These are phyloP conservation scores for Trissolcus brochymenae DNA, from an alignment of 2,888 invertebrate genomes.

Conservation along the genomic window DNA sequence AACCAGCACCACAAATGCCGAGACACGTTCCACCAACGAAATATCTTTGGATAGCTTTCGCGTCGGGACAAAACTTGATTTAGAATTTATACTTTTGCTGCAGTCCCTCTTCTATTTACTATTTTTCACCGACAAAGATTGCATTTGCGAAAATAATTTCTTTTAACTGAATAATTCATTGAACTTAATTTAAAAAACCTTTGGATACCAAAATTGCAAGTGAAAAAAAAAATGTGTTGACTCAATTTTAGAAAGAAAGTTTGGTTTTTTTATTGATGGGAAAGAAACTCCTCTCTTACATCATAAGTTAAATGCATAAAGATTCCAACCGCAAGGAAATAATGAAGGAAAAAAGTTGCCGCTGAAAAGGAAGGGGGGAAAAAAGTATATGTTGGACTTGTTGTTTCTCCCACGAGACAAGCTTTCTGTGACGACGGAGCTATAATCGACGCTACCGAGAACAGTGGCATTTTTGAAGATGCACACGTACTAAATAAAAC, in stretches of 20 bases:
- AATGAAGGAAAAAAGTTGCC: too few species aligned
- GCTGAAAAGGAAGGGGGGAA: too few species aligned
- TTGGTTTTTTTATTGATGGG: too few species aligned
- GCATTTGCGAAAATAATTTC: too few species aligned
- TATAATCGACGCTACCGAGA: constrained; percentile 44
- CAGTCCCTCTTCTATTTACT: constrained; percentile 56
- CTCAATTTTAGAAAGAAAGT: too few species aligned
- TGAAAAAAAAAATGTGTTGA: too few species aligned
- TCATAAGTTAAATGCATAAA: too few species aligned
- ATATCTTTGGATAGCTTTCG: constrained; percentile 60
- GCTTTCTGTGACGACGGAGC: constrained; percentile 37
- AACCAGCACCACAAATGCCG: constrained; percentile 69
- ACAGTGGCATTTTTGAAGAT: constrained; percentile 66
- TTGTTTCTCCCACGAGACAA: constrained; percentile 39
- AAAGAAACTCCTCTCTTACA: too few species aligned
- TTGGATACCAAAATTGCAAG: too few species aligned
- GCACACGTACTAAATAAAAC: constrained; percentile 72
- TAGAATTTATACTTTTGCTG: constrained; percentile 57
- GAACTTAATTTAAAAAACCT: too few species aligned
- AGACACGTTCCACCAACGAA: constrained; percentile 72
- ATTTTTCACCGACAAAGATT: constrained; percentile 13
- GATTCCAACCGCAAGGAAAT: too few species aligned
- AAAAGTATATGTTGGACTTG: constrained; percentile 20
- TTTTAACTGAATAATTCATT: too few species aligned
- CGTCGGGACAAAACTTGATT: constrained; percentile 47